These are phyloP conservation scores for Andrena fulva DNA, from an alignment of 2,888 invertebrate species.

Conservation along the genomic window DNA sequence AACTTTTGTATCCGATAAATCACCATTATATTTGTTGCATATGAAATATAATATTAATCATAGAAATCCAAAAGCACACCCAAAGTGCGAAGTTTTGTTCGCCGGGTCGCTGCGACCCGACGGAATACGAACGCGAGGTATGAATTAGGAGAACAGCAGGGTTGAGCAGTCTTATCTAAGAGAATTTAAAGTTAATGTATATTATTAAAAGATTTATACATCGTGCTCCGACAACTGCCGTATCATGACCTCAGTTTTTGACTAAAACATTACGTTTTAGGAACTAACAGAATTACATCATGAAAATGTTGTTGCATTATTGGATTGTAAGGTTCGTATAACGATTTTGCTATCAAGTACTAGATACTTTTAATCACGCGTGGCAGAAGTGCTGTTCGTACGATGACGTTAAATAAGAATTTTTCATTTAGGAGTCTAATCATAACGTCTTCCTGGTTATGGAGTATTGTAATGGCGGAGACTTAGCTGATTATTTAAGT, in stretches of 20 bases:
- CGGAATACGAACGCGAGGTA: too few species aligned
- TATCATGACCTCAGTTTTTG: constrained; percentile 31
- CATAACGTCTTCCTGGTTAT: constrained; percentile 98
- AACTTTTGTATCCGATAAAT: too few species aligned
- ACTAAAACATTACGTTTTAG: constrained; percentile 84
- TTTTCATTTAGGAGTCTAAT: constrained; percentile 90
- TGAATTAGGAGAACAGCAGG: too few species aligned
- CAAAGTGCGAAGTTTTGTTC: too few species aligned
- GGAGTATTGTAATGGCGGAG: constrained; percentile 99
- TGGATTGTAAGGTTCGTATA: constrained; percentile 94
- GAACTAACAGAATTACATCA: constrained; percentile 98
- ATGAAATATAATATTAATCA: too few species aligned
- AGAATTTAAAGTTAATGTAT: neutral
- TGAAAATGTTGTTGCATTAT: constrained; percentile 98
- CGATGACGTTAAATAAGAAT: constrained; percentile 4
- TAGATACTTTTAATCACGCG: neutral
- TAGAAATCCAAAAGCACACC: too few species aligned
- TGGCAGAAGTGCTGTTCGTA: neutral
- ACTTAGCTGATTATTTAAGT: constrained; percentile 98
- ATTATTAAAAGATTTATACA: constrained; percentile 6
- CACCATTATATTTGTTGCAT: too few species aligned
- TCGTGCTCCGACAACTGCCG: constrained; percentile 7
- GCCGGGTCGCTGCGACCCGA: too few species aligned
- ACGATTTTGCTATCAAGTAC: constrained; percentile 10
- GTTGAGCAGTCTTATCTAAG: too few species aligned